Evolutionary conservation across 2,113 vertebrate species (phyloP).

Genomic region (Crypturellus undulatus): DNA sequence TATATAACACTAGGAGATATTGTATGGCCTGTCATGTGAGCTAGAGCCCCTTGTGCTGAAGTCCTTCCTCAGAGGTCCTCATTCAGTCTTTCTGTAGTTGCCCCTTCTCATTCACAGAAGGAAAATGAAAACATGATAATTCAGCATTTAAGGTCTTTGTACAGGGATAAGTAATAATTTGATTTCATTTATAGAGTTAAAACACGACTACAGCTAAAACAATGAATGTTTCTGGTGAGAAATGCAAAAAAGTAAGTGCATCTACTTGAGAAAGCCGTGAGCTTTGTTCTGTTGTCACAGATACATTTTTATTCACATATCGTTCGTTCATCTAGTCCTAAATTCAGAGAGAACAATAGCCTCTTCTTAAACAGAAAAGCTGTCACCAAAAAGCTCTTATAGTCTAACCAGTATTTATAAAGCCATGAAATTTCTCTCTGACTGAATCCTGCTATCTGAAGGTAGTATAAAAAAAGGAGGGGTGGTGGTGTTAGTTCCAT

Average conservation of each 20-base stretch:
- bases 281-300: background rate
- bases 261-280: background rate
- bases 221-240: background rate
- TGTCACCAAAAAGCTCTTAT: background rate
- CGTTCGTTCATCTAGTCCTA: background rate
- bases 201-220: background rate
- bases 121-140: background rate
- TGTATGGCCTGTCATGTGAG: background rate
- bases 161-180: background rate
- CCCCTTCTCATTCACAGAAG: background rate
- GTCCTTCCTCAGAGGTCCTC: background rate
- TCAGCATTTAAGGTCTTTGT: background rate
- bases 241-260: background rate
- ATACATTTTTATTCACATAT: background rate
- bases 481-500: background rate
- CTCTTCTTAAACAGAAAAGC: background rate
- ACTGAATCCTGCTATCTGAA: background rate
- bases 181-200: background rate
- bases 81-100: background rate
- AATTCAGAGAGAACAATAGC: background rate
- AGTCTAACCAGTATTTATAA: background rate
- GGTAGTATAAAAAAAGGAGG: background rate
- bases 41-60: background rate
- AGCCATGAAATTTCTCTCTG: background rate
- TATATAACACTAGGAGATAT: background rate